Evolutionary conservation across 2,113 vertebrate genomes (phyloP), one percentile per base, ranked within the genome.

Genomic region (Ceuthmochares aereus): DNA sequence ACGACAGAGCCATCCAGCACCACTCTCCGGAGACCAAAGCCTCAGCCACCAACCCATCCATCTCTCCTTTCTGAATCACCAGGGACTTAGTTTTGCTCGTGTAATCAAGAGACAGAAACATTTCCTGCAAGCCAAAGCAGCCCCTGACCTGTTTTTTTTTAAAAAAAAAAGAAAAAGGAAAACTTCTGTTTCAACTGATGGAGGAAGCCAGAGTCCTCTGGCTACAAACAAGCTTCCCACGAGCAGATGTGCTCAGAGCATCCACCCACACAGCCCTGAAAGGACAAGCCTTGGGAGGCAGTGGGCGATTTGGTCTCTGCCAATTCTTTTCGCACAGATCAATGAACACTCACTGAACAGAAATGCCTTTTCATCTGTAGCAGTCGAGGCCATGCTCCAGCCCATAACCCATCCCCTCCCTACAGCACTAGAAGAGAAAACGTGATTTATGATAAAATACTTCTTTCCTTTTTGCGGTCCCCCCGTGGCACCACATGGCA

Each of bases 301-400:
- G 58, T 9, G 7, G 34, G 84, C 12, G 2, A 70, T 45, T 34
- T 68, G 32, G 29, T 88, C 84, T 94, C 94, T 87, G 80, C 93
- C 91, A 94, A 95, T 94, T 92, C 93, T 30, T 96, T 95, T 95
- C 91, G 85, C 96, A 94, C 55, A 66, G 87, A 94, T 91, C 63
- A 86, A 83, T 70, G 88, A 74, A 36, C 9, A 29, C 62, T 75
- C 0, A 0, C 37, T 68, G 81, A 80, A 92, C 34, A 96, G 94
- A 93, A 94, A 84, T 2, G 32, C 22, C 59, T 93, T 93, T 93
- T 95, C 78, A 94, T 76, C 47, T 78, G 5, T 70, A 82, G 69
- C 69, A 87, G 51, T 3, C 0, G 0, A 78, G 69, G 66, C 77
- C 2, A 0, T 62, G 42, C 56, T 85, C 63, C 2, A 0, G 70